Evolutionary conservation across 1,140 invertebrate species (phyloP).

Genomic region (Diorhabda carinulata): DNA sequence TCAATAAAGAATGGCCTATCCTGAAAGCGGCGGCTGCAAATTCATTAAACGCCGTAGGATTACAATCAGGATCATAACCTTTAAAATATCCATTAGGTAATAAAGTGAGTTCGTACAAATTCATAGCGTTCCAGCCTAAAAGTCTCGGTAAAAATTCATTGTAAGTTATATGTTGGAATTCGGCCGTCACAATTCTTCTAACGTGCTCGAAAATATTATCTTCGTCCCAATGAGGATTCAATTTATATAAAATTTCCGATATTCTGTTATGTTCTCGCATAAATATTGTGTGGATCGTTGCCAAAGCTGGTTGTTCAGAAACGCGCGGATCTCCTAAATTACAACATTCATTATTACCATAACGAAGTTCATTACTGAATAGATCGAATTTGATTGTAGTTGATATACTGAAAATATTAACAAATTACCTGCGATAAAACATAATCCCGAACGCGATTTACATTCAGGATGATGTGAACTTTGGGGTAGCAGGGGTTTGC

Average conservation of each 20-base stretch:
- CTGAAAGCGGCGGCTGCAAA: conserved; percentile 91
- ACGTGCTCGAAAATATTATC: conserved; percentile 82
- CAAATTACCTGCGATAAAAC: conserved; percentile 72
- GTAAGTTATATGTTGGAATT: conserved; percentile 90
- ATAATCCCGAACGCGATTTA: conserved; percentile 74
- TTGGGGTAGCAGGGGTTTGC: conserved; percentile 75
- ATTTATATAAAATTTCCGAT: conserved; percentile 70
- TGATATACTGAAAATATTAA: not conserved
- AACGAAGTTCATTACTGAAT: not conserved
- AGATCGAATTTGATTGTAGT: no score
- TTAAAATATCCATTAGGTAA: conserved; percentile 86
- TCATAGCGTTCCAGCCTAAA: conserved; percentile 84
- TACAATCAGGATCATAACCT: conserved; percentile 88
- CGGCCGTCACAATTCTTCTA: conserved; percentile 78
- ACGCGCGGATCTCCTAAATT: conserved; percentile 64
- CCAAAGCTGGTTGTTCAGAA: conserved; percentile 81
- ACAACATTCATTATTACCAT: not conserved
- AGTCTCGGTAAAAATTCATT: conserved; percentile 91
- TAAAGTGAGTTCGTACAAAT: conserved; percentile 80
- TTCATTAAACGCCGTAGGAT: conserved; percentile 88
- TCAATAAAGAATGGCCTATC: conserved; percentile 89
- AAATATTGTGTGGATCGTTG: conserved; percentile 81
- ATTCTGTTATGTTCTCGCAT: conserved; percentile 87
- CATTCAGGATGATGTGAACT: conserved; percentile 78
- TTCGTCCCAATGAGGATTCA: conserved; percentile 88